Percentiles rank a stretch among this genome's conserved stretches.
phyloP scores from a whole-genome alignment of 2,113 vertebrate genomes.

The Sinosuthora webbiana region DNA sequence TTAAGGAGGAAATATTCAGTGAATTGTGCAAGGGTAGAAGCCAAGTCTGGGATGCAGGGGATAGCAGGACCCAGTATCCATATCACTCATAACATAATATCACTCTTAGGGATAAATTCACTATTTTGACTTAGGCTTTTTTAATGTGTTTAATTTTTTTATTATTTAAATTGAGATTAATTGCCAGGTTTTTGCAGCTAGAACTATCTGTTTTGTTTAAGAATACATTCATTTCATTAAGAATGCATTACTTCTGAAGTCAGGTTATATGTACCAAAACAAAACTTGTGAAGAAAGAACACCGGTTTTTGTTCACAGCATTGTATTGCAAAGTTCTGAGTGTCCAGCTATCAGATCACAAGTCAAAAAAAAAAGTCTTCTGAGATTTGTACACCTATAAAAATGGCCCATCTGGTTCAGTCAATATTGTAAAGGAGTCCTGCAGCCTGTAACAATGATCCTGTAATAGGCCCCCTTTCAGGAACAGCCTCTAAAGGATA shows the following conservation, averaged over 20 bases:
- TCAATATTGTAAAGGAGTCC: not conserved
- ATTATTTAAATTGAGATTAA: not conserved
- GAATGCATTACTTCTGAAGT: not conserved
- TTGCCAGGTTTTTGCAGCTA: not conserved
- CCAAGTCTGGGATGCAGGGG: not conserved
- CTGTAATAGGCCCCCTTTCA: not conserved
- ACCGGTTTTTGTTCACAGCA: not conserved
- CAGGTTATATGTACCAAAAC: not conserved
- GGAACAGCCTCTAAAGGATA: not conserved
- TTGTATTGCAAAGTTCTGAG: not conserved
- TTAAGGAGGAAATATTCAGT: not conserved
- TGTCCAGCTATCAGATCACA: not conserved
- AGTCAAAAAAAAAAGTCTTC: not conserved
- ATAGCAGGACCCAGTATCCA: not conserved
- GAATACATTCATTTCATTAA: not conserved
- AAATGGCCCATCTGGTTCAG: not conserved
- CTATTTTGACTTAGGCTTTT: not conserved
- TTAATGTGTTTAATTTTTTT: not conserved
- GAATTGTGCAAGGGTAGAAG: not conserved
- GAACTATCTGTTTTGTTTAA: not conserved
- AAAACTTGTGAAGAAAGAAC: not conserved
- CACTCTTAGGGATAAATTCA: not conserved
- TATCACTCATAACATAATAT: not conserved
- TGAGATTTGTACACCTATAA: not conserved
- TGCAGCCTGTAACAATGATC: not conserved